Evolutionary conservation across 1,140 invertebrate genomes (phyloP).

Genomic region (Homarus americanus): DNA sequence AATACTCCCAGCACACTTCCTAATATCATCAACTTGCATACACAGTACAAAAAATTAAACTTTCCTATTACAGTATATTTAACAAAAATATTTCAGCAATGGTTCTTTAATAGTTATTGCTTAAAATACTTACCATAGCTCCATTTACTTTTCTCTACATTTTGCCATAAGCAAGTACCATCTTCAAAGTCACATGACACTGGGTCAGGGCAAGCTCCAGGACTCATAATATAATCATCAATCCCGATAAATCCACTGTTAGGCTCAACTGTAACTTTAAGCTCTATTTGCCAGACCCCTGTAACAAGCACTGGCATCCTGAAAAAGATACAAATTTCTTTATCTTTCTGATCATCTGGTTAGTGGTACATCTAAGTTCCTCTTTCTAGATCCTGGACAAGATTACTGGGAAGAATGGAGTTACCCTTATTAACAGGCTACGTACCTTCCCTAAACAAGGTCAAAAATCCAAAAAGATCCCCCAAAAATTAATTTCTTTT

Average conservation of each 20-base stretch:
- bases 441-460: too few species aligned
- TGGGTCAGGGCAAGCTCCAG: slow-evolving; percentile 36
- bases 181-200: slow-evolving; percentile 68
- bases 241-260: slow-evolving; percentile 39
- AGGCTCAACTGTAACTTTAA: slow-evolving; percentile 11
- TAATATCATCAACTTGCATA: neutral
- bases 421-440: too few species aligned
- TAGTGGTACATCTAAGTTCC: too few species aligned
- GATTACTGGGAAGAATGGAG: too few species aligned
- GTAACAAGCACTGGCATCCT: slow-evolving; percentile 45
- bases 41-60: too few species aligned
- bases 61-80: too few species aligned
- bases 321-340: neutral
- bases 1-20: neutral
- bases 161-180: slow-evolving; percentile 62
- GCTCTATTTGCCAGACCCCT: slow-evolving; percentile 59
- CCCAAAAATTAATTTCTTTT: too few species aligned
- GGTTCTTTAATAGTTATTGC: too few species aligned
- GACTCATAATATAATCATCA: slow-evolving; percentile 54
- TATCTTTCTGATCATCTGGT: too few species aligned
- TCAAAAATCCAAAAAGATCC: too few species aligned
- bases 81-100: too few species aligned
- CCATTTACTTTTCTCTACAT: slow-evolving; percentile 29
- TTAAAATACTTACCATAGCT: slow-evolving; percentile 50
- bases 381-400: too few species aligned